These are phyloP conservation scores for Lasiommata megera DNA, from an alignment of 2,888 invertebrate genomes.

Conservation along the genomic window DNA sequence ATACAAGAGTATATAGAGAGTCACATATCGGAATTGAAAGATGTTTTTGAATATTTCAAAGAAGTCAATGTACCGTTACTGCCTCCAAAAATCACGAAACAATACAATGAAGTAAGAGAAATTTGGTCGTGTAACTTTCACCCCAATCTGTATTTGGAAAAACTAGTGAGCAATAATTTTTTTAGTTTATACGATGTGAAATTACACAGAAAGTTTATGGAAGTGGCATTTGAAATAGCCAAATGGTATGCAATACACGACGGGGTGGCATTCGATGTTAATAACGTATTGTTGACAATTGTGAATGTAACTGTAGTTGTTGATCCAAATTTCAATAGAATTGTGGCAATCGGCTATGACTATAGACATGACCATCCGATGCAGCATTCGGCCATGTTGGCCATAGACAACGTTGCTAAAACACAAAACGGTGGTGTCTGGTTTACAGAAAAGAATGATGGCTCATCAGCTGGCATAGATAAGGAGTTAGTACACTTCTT, in stretches of 20 bases:
- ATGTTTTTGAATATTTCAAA: constrained; percentile 75
- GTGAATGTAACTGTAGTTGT: constrained; percentile 82
- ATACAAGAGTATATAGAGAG: constrained; percentile 62
- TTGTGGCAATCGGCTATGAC: constrained; percentile 86
- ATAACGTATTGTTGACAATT: constrained; percentile 37
- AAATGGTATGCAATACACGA: constrained; percentile 45
- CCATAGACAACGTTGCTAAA: constrained; percentile 91
- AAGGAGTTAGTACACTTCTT: constrained; percentile 55
- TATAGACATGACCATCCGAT: constrained; percentile 83
- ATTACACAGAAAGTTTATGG: constrained; percentile 82
- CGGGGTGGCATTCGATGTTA: constrained; percentile 14
- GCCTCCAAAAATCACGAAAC: constrained; percentile 84
- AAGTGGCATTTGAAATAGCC: constrained; percentile 79
- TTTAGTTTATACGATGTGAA: constrained; percentile 79
- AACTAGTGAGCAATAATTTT: constrained; percentile 81
- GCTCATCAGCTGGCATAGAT: constrained; percentile 59
- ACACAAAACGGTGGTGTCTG: constrained; percentile 91
- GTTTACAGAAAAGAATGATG: constrained; percentile 39
- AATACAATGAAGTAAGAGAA: constrained; percentile 82
- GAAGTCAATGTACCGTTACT: constrained; percentile 80
- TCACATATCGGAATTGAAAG: constrained; percentile 69
- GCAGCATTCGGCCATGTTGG: constrained; percentile 92
- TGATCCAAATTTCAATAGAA: constrained; percentile 84
- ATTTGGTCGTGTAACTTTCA: constrained; percentile 94
- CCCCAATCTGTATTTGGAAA: constrained; percentile 87